phyloP scores from a whole-genome alignment of 1,140 invertebrate species.

The Aphaenogaster ashmeadi region DNA sequence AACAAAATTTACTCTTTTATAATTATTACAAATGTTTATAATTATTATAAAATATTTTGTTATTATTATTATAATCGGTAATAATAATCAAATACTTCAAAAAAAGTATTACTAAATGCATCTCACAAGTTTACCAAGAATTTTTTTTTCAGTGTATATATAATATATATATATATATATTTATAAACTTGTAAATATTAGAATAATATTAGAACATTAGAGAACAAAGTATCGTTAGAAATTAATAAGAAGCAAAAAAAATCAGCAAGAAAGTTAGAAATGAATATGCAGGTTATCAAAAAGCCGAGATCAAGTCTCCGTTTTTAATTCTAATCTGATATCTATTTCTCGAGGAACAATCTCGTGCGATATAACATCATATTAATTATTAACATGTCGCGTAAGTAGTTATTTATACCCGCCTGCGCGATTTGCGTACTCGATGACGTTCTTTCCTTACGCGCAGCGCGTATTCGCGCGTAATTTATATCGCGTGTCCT shows the following conservation, averaged over 20 bases:
- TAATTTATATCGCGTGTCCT: slow-evolving; percentile 38
- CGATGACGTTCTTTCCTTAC: neutral
- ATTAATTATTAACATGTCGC: slow-evolving; percentile 33
- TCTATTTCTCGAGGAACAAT: neutral
- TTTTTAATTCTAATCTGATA: neutral
- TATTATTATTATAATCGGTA: no score
- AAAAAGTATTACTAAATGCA: no score
- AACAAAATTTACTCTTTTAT: no score
- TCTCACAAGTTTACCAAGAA: no score
- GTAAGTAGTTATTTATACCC: slow-evolving; percentile 51
- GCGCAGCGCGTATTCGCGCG: neutral
- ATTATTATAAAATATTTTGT: no score
- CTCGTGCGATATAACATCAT: neutral
- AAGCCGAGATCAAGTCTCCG: neutral
- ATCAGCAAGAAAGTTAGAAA: neutral
- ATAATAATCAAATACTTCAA: no score
- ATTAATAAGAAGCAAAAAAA: neutral
- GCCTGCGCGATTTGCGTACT: neutral
- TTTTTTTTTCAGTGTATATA: no score
- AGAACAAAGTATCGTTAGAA: neutral
- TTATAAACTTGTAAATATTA: neutral
- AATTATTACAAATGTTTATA: no score
- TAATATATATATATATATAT: no score
- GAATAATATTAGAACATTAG: neutral
- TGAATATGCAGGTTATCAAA: neutral